These are phyloP conservation scores for Diachasma alloeum DNA, from an alignment of 1,140 invertebrate genomes.

Conservation along the genomic window DNA sequence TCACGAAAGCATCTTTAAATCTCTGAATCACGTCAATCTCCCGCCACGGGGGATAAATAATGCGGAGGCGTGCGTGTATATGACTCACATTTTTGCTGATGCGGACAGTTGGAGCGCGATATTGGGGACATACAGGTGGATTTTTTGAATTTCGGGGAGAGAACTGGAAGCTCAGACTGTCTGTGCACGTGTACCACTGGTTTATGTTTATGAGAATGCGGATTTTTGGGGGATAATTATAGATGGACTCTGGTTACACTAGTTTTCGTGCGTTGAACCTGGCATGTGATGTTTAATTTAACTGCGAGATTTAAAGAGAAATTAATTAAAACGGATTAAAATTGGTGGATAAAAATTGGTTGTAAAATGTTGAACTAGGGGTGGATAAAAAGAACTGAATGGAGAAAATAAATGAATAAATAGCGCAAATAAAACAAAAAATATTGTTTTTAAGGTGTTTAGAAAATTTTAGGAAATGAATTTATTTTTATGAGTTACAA, in stretches of 20 bases:
- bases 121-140: not conserved
- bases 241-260: not conserved
- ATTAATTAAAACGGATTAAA: not conserved
- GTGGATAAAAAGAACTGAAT: too few species aligned
- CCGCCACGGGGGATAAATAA: not conserved
- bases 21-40: not conserved
- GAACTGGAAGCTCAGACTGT: not conserved
- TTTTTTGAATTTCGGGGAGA: not conserved
- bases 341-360: not conserved
- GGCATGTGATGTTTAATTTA: not conserved
- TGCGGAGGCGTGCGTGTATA: not conserved
- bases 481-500: too few species aligned
- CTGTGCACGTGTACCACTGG: not conserved
- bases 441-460: too few species aligned
- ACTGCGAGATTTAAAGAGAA: not conserved
- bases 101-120: not conserved
- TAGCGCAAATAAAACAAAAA: too few species aligned
- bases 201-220: not conserved
- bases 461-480: too few species aligned
- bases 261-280: constrained; percentile 1
- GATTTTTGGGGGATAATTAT: not conserved
- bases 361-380: too few species aligned
- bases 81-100: not conserved
- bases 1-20: not conserved
- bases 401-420: too few species aligned